Percentiles rank a stretch among this genome's conserved stretches.
These are phyloP conservation scores for Hyles euphorbiae DNA, from an alignment of 1,140 invertebrate genomes.

Conservation along the genomic window DNA sequence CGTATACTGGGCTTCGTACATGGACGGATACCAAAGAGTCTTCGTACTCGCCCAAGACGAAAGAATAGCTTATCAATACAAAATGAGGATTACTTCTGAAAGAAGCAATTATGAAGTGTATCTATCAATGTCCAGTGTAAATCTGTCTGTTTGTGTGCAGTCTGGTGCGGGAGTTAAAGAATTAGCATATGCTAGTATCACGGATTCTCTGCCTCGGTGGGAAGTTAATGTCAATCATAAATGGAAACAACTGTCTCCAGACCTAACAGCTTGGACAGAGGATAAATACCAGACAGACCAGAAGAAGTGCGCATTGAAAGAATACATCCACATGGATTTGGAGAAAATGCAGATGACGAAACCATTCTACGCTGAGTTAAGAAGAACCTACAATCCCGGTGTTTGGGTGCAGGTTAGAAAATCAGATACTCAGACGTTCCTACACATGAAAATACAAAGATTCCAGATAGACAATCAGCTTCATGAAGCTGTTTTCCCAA, in stretches of 20 bases:
- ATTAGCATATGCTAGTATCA: slow-evolving; percentile 80
- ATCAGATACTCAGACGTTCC: slow-evolving; percentile 81
- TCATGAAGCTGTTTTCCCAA: slow-evolving; percentile 84
- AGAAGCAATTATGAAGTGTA: slow-evolving; percentile 82
- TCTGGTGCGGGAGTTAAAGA: slow-evolving; percentile 72
- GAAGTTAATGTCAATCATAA: slow-evolving; percentile 86
- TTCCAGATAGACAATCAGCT: slow-evolving; percentile 88
- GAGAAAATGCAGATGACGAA: slow-evolving; percentile 92
- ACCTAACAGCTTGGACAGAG: slow-evolving; percentile 88
- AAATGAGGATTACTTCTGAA: slow-evolving; percentile 82
- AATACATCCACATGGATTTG: slow-evolving; percentile 87
- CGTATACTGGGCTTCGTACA: slow-evolving; percentile 90
- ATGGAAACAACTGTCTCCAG: slow-evolving; percentile 86
- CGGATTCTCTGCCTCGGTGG: slow-evolving; percentile 85
- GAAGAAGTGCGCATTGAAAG: slow-evolving; percentile 84
- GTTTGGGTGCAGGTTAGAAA: slow-evolving; percentile 84
- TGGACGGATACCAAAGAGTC: slow-evolving; percentile 85
- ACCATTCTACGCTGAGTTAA: slow-evolving; percentile 88
- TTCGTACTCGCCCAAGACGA: slow-evolving; percentile 89
- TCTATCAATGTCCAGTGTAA: slow-evolving; percentile 82
- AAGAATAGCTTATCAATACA: slow-evolving; percentile 81
- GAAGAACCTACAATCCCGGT: slow-evolving; percentile 84
- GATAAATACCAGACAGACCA: slow-evolving; percentile 84
- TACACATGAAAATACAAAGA: slow-evolving; percentile 82
- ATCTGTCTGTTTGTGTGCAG: slow-evolving; percentile 79